Evolutionary conservation across 2,797 vertebrate species (phyloP).

Genomic region (Glossophaga mutica): DNA sequence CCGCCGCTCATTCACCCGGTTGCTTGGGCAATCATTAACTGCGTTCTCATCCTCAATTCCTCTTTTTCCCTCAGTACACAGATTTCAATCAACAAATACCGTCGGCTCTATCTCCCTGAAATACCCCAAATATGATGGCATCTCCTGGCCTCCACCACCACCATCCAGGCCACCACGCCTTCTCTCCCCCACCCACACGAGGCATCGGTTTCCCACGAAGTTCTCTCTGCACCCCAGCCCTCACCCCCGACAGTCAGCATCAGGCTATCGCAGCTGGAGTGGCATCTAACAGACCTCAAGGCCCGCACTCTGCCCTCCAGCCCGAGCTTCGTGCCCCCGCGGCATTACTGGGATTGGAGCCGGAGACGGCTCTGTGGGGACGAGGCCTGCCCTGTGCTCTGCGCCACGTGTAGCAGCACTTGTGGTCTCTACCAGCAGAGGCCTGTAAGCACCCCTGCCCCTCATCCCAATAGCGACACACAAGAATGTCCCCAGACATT

Average conservation of each 20-base stretch:
- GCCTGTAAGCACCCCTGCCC: neutral
- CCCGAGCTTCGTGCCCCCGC: neutral
- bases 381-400: neutral
- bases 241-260: neutral
- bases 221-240: neutral
- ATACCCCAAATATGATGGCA: neutral
- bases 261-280: neutral
- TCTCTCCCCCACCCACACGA: fast-evolving
- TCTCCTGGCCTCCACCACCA: neutral
- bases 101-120: neutral
- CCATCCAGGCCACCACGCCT: neutral
- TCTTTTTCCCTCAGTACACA: neutral
- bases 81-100: neutral
- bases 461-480: neutral
- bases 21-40: too few species aligned
- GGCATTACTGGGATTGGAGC: neutral
- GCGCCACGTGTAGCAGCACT: neutral
- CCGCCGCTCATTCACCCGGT: neutral
- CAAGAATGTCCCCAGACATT: neutral
- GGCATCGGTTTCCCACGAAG: fast-evolving
- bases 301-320: neutral
- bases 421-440: neutral
- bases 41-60: neutral
- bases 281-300: neutral
- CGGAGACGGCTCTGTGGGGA: neutral